Evolutionary conservation across 2,113 vertebrate species (phyloP).

Genomic region (Tetraodon nigroviridis): DNA sequence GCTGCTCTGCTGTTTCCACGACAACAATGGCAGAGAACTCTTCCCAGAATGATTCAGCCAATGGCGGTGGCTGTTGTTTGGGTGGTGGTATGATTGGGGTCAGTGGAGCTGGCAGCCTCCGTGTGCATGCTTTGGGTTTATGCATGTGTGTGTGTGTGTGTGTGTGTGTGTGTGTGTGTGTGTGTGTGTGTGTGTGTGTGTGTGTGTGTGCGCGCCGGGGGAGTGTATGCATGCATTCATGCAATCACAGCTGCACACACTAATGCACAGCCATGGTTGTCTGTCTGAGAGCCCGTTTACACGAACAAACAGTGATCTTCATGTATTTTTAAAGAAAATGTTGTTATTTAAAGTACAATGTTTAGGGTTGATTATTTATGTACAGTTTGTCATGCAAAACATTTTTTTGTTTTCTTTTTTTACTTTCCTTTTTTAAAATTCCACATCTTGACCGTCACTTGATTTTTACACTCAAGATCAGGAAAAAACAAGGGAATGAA

Average conservation of each 20-base stretch:
- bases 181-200: no score
- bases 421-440: not conserved
- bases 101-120: conserved; percentile 55
- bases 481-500: no score
- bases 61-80: conserved; percentile 53
- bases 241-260: conserved; percentile 1
- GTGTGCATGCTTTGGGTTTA: conserved; percentile 15
- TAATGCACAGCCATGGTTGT: not conserved
- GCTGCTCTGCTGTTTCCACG: conserved; percentile 71
- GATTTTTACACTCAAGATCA: no score
- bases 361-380: no score
- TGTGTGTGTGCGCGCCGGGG: no score
- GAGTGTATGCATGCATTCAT: not conserved
- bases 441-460: no score
- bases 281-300: not conserved
- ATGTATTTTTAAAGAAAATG: no score
- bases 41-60: conserved; percentile 56
- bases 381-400: no score
- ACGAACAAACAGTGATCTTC: no score
- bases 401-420: not conserved
- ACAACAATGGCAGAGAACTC: conserved; percentile 72
- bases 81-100: conserved; percentile 59
- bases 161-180: no score
- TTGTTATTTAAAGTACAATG: no score
- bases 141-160: no score